Percentiles rank a stretch among this genome's conserved stretches.
phyloP scores from a whole-genome alignment of 1,140 invertebrate species.

The Drosophila truncata region DNA sequence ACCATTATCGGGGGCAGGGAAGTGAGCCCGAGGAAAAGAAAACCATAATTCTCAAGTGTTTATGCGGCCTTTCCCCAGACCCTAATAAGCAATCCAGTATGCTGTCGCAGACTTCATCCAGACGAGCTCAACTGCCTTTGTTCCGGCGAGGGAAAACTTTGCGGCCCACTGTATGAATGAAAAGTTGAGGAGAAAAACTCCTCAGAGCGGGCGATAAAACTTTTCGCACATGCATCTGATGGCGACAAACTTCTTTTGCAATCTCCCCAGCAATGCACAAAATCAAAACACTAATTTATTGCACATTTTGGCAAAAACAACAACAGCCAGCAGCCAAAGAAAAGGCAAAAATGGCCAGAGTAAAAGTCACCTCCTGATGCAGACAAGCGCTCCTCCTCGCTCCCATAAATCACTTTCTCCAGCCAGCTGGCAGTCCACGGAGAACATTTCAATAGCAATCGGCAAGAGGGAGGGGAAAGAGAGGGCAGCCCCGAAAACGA shows the following conservation, averaged over 20 bases:
- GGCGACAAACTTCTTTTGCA: conserved; percentile 64
- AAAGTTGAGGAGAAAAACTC: conserved; percentile 57
- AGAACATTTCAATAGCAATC: conserved; percentile 63
- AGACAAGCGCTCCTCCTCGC: conserved; percentile 58
- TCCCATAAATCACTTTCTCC: conserved; percentile 78
- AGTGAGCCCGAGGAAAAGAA: conserved; percentile 8
- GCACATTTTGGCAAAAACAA: conserved; percentile 77
- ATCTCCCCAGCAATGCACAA: conserved; percentile 63
- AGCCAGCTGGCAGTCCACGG: conserved; percentile 56
- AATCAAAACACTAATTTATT: conserved; percentile 84
- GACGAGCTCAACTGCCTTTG: conserved; percentile 45
- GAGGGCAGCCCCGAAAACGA: conserved; percentile 10
- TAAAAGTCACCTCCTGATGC: conserved; percentile 29
- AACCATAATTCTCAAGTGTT: conserved; percentile 72
- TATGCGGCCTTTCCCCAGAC: conserved; percentile 40
- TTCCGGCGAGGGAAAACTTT: conserved; percentile 43
- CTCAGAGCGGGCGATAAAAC: conserved; percentile 63
- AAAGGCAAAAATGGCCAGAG: conserved; percentile 44
- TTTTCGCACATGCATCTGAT: conserved; percentile 68
- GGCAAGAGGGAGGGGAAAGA: not conserved
- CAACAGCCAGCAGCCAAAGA: conserved; percentile 32
- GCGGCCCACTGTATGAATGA: conserved; percentile 66
- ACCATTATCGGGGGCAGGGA: conserved; percentile 46
- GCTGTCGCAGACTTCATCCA: conserved; percentile 54
- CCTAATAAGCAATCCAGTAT: conserved; percentile 61